Evolutionary conservation across 2,797 vertebrate species (phyloP).

Genomic region (Sebastolobus alascanus): DNA sequence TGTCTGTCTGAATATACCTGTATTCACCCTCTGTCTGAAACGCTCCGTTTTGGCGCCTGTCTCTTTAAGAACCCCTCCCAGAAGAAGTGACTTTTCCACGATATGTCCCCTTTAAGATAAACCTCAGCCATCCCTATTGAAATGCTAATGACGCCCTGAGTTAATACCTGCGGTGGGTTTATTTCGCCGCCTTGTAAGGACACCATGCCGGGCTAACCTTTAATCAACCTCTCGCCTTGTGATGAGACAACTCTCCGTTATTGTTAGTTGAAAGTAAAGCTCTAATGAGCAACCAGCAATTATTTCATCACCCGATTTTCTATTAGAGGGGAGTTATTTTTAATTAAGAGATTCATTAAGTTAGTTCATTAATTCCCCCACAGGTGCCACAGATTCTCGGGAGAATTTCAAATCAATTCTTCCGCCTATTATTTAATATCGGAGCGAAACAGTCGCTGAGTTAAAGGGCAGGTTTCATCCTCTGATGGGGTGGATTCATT

Average conservation of each 20-base stretch:
- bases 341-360: constrained; percentile 82
- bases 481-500: constrained; percentile 1
- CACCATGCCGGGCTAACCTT: constrained; percentile 19
- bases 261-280: constrained; percentile 53
- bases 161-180: background rate
- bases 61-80: too few relatives aligned
- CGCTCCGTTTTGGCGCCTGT: too few relatives aligned
- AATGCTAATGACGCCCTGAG: constrained; percentile 11
- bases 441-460: constrained; percentile 32
- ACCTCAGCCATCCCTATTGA: constrained; percentile 3
- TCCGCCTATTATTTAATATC: constrained; percentile 73
- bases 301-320: constrained; percentile 70
- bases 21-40: too few relatives aligned
- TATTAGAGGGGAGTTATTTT: constrained; percentile 71
- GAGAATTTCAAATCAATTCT: constrained; percentile 71
- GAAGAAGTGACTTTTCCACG: too few relatives aligned
- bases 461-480: constrained; percentile 40
- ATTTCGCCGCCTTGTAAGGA: constrained; percentile 11
- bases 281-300: constrained; percentile 68
- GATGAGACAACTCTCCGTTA: constrained; percentile 16
- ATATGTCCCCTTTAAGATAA: background rate
- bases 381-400: constrained; percentile 65
- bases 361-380: constrained; percentile 79
- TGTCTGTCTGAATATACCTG: too few relatives aligned
- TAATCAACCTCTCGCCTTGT: constrained; percentile 8